Evolutionary conservation across 2,113 vertebrate genomes (phyloP).

Genomic region (Sylvietta virens): DNA sequence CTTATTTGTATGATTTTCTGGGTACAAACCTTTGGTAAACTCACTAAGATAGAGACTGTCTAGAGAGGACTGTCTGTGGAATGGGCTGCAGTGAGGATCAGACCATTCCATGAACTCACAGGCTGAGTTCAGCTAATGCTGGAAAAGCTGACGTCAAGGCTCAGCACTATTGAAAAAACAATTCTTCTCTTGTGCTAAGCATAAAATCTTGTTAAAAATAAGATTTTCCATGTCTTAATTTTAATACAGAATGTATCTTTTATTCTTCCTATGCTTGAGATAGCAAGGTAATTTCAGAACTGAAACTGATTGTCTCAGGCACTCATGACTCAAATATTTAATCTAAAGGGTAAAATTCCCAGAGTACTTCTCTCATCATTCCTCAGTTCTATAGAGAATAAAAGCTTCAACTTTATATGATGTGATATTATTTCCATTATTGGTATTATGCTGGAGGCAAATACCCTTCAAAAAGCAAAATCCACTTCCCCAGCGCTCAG

Average conservation of each 20-base stretch:
- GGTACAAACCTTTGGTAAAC: background rate
- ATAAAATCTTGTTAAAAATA: conserved; percentile 68
- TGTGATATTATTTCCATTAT: conserved; percentile 82
- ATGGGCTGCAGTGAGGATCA: background rate
- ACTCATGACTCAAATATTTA: conserved; percentile 80
- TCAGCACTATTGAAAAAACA: background rate
- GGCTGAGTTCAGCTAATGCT: background rate
- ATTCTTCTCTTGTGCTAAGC: conserved; percentile 9
- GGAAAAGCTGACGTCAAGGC: conserved; percentile 17
- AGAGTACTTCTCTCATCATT: conserved; percentile 70
- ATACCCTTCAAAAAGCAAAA: conserved; percentile 73
- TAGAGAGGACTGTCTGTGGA: fast-evolving
- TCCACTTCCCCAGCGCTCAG: conserved; percentile 35
- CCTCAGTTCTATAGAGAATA: conserved; percentile 71
- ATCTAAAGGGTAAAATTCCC: conserved; percentile 79
- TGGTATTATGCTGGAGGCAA: conserved; percentile 78
- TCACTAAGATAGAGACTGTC: background rate
- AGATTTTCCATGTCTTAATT: conserved; percentile 74
- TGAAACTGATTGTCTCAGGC: conserved; percentile 75
- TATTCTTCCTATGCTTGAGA: conserved; percentile 74
- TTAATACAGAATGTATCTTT: conserved; percentile 69
- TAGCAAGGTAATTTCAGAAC: conserved; percentile 77
- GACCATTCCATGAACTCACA: fast-evolving
- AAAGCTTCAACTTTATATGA: conserved; percentile 76
- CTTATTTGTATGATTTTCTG: background rate